Evolutionary conservation across 2,113 vertebrate species (phyloP), one percentile per base, ranked within the genome.

Genomic region (Sceloporus undulatus): DNA sequence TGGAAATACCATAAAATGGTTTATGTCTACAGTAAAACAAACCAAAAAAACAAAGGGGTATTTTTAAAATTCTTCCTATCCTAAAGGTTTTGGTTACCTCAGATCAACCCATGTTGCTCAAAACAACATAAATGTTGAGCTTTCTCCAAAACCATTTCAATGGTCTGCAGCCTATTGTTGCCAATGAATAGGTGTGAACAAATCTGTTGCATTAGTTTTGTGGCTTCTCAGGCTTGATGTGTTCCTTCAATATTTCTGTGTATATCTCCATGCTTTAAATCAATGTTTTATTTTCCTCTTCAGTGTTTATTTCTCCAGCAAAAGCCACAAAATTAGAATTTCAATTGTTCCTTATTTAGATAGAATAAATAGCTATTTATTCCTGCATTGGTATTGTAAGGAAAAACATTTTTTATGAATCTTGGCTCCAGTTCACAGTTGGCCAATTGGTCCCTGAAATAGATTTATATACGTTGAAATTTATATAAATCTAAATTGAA

Each of bases 21-120:
- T 96, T 94, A 93, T 94, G 93, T 90, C 77, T 88, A 79, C 89
- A 93, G 87, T 91, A 87, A 21, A 71, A 29, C 7, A 29, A 27
- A 71, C 9, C 8, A 29, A 71, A 29, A 29, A 68, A 25, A 25
- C 2, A 23, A 79, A 52, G 29, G 52, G 18, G 29, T 29, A 7
- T 21, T 90, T 27, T 68, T n/a, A n/a, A 38, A 54, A 74, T 48
- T 93, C 93, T 93, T 93, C 79, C 86, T 91, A 81, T 93, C 91
- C 95, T 94, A 93, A 94, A 95, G 92, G 84, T 93, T 95, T 92
- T 85, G 89, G 95, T 96, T 94, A 94, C 95, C 95, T 96, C 92
- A 91, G 88, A 92, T 95, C 95, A 95, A 94, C 94, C 71, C 92
- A 87, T 90, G 93, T 90, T 88, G 89, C 88, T 94, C 86, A 94